A percentile compares a stretch with the other conserved stretches of the same genome.
Evolutionary conservation across 2,797 vertebrate species (phyloP).

Genomic region (Phyllotis vaccarum): DNA sequence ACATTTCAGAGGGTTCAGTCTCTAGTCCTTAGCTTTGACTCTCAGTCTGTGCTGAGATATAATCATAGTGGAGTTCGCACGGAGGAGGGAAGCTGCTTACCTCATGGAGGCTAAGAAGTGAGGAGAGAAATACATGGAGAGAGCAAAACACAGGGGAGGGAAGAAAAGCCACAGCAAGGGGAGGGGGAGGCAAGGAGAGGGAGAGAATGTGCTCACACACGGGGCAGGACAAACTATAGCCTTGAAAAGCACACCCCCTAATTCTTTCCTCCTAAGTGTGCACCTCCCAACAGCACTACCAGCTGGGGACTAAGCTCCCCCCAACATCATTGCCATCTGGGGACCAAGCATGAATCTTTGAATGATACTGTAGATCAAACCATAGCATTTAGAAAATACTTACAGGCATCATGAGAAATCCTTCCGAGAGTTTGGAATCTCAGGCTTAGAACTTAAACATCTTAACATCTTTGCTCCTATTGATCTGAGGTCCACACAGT

Average conservation of each 20-base stretch:
- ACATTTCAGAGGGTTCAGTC: neutral
- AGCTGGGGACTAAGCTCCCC: neutral
- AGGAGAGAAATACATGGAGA: too few relatives aligned
- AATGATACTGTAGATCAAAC: neutral
- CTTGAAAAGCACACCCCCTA: neutral
- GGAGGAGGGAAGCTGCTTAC: neutral
- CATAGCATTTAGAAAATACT: neutral
- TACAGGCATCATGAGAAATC: accelerated
- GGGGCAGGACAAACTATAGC: neutral
- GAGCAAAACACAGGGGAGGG: neutral
- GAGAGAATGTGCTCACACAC: accelerated
- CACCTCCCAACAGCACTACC: neutral
- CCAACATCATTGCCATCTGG: neutral
- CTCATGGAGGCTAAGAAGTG: neutral
- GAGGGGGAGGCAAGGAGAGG: neutral
- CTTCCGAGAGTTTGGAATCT: accelerated
- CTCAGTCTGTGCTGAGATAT: neutral
- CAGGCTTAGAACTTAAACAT: accelerated
- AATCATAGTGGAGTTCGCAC: neutral
- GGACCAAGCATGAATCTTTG: neutral
- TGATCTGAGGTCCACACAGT: accelerated
- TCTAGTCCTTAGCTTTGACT: neutral
- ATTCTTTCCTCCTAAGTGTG: neutral
- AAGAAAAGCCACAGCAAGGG: neutral
- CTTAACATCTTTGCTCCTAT: neutral